Base-by-base conservation (phyloP, 2,888 invertebrate genomes). In the Acleris laterana region DNA sequence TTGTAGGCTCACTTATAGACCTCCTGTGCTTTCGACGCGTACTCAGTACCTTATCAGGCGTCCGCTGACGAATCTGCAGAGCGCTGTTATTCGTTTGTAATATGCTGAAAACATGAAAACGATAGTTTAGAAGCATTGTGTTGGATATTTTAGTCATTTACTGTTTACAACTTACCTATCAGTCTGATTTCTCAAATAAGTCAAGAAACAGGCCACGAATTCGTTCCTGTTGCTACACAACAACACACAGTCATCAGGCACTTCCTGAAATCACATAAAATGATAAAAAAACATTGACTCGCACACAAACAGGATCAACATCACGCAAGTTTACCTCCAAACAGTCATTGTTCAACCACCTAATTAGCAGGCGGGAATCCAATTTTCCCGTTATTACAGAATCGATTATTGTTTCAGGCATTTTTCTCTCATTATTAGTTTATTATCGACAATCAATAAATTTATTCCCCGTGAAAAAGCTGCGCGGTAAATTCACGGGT, bases 141-240 rank as follows among this genome's bases (percentile, higher is more conserved):
- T 46, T 5, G 20, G 20, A 32, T 25, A 49, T 17, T 11, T 22
- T 3, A 5, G n/a, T 49, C 5, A 13, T 46, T 11, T 22, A 3
- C 32, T 56, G 52, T 64, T 53, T 62, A 61, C 25, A 0, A 72
- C 85, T 81, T 84, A 94, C 86, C 86, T 84, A 68, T 94, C 94
- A 46, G 94, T 94, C 76, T 94, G 93, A 71, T 83, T 91, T 56
- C 94, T 87, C 69, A 95, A 76, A 77, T 90, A 94, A 25, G 94
- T 91, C 68, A 95, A 78, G 78, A 93, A 95, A 78, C 91, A 93
- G n/a, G 93, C 84, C 42, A 94, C 93, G 80, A 95, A 95, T 70
- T 94, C 94, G 62, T 79, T 87, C 70, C 80, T 85, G 69, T 83
- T 87, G 70, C 88, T 90, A 74, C 89, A 86, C 58, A 82, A 77